A percentile compares a stretch with the other conserved stretches of the same genome.
phyloP scores from a whole-genome alignment of 1,140 invertebrate genomes.

The Pygmarrhopalites habei region DNA sequence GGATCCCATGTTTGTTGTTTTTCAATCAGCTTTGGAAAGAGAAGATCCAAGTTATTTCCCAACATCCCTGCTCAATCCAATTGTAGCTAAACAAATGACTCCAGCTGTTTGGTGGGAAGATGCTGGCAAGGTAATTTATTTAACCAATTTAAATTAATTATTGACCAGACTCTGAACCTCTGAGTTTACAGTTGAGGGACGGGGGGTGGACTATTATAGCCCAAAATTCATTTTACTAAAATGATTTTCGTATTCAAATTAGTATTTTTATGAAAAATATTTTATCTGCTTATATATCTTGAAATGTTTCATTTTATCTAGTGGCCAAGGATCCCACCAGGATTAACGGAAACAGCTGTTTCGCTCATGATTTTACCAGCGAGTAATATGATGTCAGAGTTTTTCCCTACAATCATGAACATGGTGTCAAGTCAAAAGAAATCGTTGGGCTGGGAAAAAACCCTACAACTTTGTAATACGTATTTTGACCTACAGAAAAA shows the following conservation, averaged over 20 bases:
- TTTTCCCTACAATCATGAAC: not conserved
- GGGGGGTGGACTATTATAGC: too few relatives aligned
- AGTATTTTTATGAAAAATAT: too few relatives aligned
- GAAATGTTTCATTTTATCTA: too few relatives aligned
- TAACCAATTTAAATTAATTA: too few relatives aligned
- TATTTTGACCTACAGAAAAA: not conserved
- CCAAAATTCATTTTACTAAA: too few relatives aligned
- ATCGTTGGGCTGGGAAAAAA: not conserved
- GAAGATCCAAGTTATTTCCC: not conserved
- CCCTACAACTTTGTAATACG: not conserved
- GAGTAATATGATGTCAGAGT: not conserved
- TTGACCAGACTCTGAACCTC: too few relatives aligned
- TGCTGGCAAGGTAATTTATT: too few relatives aligned
- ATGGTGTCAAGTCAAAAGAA: not conserved
- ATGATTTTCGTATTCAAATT: too few relatives aligned
- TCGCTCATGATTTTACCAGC: not conserved
- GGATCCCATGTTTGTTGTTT: not conserved
- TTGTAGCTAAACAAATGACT: not conserved
- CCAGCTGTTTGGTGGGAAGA: not conserved
- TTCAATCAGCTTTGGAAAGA: not conserved
- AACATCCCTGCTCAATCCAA: not conserved
- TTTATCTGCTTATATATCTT: too few relatives aligned
- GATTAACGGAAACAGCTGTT: not conserved
- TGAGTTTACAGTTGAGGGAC: too few relatives aligned
- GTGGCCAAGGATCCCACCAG: not conserved